Conservation (phyloP, 2,888 invertebrate species). For the Mesorhabditis spiculigera region DNA sequence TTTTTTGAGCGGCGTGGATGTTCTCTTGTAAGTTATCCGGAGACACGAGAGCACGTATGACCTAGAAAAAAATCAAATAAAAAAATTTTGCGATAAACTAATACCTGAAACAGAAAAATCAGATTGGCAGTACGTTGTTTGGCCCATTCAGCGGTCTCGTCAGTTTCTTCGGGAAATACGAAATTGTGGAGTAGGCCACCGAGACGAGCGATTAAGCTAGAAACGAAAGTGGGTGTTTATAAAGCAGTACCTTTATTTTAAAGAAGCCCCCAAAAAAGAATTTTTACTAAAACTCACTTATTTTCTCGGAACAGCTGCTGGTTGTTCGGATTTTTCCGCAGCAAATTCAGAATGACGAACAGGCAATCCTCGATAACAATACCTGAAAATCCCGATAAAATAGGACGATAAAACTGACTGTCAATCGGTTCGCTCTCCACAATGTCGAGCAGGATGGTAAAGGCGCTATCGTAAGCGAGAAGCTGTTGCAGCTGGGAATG, state of each 20-base stretch:
- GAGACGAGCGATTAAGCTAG: slow-evolving; percentile 85
- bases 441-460: slow-evolving; percentile 88
- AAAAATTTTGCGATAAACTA: not conserved
- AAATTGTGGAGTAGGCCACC: slow-evolving; percentile 73
- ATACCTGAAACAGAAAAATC: slow-evolving; percentile 83
- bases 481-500: slow-evolving; percentile 91
- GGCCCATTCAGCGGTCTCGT: slow-evolving; percentile 60
- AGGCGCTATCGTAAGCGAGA: slow-evolving; percentile 97
- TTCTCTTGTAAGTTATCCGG: slow-evolving; percentile 87
- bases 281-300: slow-evolving; percentile 20
- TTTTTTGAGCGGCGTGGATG: slow-evolving; percentile 76
- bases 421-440: slow-evolving; percentile 80
- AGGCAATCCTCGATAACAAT: slow-evolving; percentile 98
- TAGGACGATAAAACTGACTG: slow-evolving; percentile 66
- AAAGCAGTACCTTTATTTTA: not conserved
- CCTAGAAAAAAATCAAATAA: slow-evolving; percentile 6
- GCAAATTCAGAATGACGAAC: slow-evolving; percentile 81
- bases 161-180: slow-evolving; percentile 63
- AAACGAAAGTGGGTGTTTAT: slow-evolving; percentile 12
- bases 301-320: slow-evolving; percentile 93
- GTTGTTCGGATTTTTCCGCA: slow-evolving; percentile 92
- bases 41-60: slow-evolving; percentile 78
- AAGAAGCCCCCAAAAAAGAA: not conserved
- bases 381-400: slow-evolving; percentile 54
- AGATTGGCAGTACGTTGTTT: slow-evolving; percentile 76